Evolutionary conservation across 2,797 vertebrate species (phyloP).

Genomic region (Phoeniculus purpureus): DNA sequence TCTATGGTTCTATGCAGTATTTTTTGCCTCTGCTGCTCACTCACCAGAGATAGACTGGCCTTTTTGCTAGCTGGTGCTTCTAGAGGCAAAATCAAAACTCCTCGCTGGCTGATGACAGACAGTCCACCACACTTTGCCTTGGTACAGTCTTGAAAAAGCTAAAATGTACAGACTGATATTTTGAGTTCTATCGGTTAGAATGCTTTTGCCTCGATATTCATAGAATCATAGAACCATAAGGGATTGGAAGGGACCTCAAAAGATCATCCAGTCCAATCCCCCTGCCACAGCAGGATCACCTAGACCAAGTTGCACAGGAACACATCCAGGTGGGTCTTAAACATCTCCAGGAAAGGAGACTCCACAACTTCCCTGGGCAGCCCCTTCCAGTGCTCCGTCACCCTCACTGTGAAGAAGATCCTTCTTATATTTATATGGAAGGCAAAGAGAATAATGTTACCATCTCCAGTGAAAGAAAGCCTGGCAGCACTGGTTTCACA

Average conservation of each 20-base stretch:
- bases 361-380: too few species aligned
- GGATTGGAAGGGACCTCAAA: too few species aligned
- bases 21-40: neutral
- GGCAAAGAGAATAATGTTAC: neutral
- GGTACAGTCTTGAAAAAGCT: neutral
- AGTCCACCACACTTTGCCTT: accelerated
- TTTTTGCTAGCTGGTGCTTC: neutral
- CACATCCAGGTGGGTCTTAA: too few species aligned
- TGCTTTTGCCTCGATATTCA: neutral
- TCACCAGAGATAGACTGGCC: neutral
- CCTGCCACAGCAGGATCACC: too few species aligned
- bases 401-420: too few species aligned
- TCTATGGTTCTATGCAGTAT: neutral
- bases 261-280: too few species aligned
- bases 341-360: too few species aligned
- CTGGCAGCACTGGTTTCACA: neutral
- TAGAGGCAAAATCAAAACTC: neutral
- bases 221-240: too few species aligned
- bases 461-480: neutral
- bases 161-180: neutral
- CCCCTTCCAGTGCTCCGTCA: too few species aligned
- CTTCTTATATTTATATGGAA: too few species aligned
- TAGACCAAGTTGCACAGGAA: too few species aligned
- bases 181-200: neutral
- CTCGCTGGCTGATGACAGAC: neutral